phyloP scores from a whole-genome alignment of 2,797 vertebrate genomes.

The Stomatorhinus walkeri region DNA sequence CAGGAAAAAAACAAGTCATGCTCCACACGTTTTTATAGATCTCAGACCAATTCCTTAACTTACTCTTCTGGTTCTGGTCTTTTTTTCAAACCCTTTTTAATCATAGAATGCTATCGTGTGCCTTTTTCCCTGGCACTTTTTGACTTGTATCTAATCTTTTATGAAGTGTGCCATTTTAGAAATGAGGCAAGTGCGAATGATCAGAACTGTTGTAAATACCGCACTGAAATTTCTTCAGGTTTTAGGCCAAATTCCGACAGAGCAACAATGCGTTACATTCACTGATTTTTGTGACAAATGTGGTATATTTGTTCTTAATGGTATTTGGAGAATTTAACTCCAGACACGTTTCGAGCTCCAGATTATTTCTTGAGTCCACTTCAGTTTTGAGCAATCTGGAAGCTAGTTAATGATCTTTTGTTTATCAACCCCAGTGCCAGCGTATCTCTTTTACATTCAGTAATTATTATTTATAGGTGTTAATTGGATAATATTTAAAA shows the following conservation, averaged over 20 bases:
- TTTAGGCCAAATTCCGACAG: background rate
- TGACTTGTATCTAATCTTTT: constrained; percentile 16
- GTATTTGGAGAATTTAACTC: background rate
- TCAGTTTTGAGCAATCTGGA: background rate
- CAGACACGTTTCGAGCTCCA: background rate
- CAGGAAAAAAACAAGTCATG: constrained; percentile 18
- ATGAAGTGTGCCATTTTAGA: constrained; percentile 23
- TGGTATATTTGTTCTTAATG: background rate
- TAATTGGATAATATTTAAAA: background rate
- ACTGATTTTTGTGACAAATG: background rate
- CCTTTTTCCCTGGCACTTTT: constrained; percentile 35
- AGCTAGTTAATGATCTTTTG: background rate
- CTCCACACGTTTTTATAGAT: constrained; percentile 27
- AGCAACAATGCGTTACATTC: background rate
- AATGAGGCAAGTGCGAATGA: constrained; percentile 22
- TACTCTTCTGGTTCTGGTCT: background rate
- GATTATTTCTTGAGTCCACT: background rate
- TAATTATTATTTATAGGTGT: background rate
- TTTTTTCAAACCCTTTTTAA: constrained; percentile 25
- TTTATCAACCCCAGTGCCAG: background rate
- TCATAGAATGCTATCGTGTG: constrained; percentile 33
- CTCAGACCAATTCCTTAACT: background rate
- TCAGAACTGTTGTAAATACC: background rate
- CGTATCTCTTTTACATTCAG: background rate
- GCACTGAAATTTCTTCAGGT: constrained; percentile 8